A percentile compares a stretch with the other conserved stretches of the same genome.
Conservation (phyloP, 2,113 vertebrate genomes). For the Eira barbara region DNA sequence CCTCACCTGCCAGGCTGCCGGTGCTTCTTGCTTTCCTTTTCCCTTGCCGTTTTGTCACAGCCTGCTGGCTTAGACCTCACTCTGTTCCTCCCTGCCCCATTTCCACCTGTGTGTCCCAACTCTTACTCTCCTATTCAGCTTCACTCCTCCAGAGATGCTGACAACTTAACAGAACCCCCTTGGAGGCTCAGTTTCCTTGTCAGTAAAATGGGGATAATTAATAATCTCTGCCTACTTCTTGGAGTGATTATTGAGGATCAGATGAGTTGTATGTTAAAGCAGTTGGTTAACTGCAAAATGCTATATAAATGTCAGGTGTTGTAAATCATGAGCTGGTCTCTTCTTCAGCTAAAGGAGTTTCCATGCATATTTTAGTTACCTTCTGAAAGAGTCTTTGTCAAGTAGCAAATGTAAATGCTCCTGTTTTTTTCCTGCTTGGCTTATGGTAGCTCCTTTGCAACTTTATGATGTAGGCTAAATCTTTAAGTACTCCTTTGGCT, state of each 20-base stretch:
- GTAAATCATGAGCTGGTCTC: constrained; percentile 40
- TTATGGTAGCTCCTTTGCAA: constrained; percentile 54
- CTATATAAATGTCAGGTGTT: constrained; percentile 37
- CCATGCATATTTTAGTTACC: constrained; percentile 27
- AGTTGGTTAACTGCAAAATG: constrained; percentile 29
- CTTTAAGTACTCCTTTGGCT: constrained; percentile 65
- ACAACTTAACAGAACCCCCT: not conserved
- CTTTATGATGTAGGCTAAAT: constrained; percentile 60
- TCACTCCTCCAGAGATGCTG: not conserved
- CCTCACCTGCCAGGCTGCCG: not conserved
- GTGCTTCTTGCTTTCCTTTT: no score
- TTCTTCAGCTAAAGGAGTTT: constrained; percentile 25
- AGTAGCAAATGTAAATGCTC: constrained; percentile 46
- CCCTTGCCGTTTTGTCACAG: not conserved
- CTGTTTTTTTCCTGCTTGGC: constrained; percentile 23
- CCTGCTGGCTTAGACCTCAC: not conserved
- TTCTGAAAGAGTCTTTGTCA: constrained; percentile 46
- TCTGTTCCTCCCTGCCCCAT: no score
- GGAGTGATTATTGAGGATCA: constrained; percentile 30
- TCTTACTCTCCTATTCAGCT: not conserved
- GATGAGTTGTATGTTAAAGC: constrained; percentile 25
- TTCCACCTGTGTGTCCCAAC: not conserved
- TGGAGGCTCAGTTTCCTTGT: constrained; percentile 29
- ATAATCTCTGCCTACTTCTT: constrained; percentile 20
- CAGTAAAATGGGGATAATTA: constrained; percentile 37